Percentiles rank a stretch among this genome's conserved stretches.
phyloP scores from a whole-genome alignment of 2,113 vertebrate genomes.

The Phalacrocorax pelagicus region DNA sequence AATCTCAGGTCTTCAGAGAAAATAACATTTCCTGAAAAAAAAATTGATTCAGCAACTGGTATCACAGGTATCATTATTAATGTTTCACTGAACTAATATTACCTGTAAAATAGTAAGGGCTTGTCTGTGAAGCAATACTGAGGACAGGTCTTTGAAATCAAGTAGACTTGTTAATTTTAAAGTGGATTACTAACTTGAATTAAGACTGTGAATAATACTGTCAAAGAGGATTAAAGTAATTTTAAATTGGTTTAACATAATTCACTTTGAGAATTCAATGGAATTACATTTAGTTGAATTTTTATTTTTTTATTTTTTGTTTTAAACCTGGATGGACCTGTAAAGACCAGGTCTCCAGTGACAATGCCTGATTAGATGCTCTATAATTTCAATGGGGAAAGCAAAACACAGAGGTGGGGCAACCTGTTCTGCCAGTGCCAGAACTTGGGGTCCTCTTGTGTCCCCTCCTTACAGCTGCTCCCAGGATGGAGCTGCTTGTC shows the following conservation, averaged over 20 bases:
- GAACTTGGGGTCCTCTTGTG: not conserved
- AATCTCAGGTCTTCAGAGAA: not conserved
- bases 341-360: not conserved
- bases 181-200: not conserved
- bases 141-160: not conserved
- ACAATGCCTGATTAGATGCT: not conserved
- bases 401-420: not conserved
- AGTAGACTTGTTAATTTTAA: not conserved
- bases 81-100: not conserved
- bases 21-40: not conserved
- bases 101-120: not conserved
- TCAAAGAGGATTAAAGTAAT: not conserved
- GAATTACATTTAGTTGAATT: not conserved
- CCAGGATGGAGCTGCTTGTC: not conserved
- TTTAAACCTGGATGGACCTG: not conserved
- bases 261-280: not conserved
- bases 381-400: not conserved
- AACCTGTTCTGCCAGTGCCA: not conserved
- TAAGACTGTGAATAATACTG: not conserved
- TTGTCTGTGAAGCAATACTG: not conserved
- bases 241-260: not conserved
- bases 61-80: not conserved
- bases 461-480: rapidly evolving
- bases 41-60: not conserved
- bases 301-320: not conserved